Base-by-base conservation (phyloP, 2,797 vertebrate genomes). In the Meda fulgida region DNA sequence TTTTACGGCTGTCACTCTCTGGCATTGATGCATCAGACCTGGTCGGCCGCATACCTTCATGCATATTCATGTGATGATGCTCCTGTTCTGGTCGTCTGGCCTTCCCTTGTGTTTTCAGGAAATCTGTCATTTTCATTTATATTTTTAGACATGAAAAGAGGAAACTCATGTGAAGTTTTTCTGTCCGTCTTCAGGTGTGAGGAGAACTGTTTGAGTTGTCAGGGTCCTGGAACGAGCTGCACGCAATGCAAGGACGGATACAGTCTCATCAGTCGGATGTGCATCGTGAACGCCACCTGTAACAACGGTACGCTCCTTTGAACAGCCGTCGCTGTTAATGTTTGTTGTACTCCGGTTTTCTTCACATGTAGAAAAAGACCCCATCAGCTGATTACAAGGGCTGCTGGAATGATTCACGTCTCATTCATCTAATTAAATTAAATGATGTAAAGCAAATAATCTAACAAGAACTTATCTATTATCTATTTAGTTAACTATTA, bases 281-380 rank as follows among this genome's bases (percentile, higher is more conserved):
- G 97, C 71, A 88, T 97, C n/a, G 87, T 94, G n/a, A 96, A 95
- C 1, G 94, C 95, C 81, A 96, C 95, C 3, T 98, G 97, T 90
- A 96, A 93, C 91, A 96, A 98, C 0, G 96, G 97, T 98, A 91
- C 93, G 96, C 87, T 36, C 16, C 43, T 72, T 46, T 31, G 58
- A 26, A 19, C 38, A 71, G 40, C 34, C 3, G 19, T 16, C n/a
- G 13, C 6, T 7, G 5, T 19, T 10, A 21, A 8, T 51, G 71
- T 51, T 38, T 38, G 31, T 6, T 23, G 34, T 67, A 16, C 58
- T 60, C 58, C 2, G n/a, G 58, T 60, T 13, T 29, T 63, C 14
- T 31, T 16, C 60, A 63, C 26, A 18, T 63, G n/a, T 63, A 26
- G 23, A 71, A 3, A 29, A 40, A 48, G 26, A 48, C 8, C 40